phyloP scores from a whole-genome alignment of 1,140 invertebrate genomes.

The Gryon sp. region DNA sequence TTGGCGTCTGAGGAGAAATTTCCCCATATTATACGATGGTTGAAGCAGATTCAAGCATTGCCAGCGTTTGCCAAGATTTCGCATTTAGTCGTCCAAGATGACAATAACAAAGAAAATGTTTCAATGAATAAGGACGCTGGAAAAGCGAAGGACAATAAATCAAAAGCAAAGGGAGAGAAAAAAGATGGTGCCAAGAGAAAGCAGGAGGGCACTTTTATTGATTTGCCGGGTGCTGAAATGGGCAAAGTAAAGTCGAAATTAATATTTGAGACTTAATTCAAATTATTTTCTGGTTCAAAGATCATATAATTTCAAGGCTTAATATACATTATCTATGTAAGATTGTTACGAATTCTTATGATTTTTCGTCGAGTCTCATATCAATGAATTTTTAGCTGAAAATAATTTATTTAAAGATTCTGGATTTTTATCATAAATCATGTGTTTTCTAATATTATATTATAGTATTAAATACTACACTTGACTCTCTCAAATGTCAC shows the following conservation, averaged over 20 bases:
- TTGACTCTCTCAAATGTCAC: too few species aligned
- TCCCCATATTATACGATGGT: constrained; percentile 80
- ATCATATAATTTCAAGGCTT: too few species aligned
- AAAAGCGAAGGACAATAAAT: constrained; percentile 23
- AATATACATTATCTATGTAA: too few species aligned
- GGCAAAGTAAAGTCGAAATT: constrained; percentile 95
- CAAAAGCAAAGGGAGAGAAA: constrained; percentile 53
- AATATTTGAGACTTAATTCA: too few species aligned
- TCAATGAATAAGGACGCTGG: constrained; percentile 3
- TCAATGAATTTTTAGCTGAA: too few species aligned
- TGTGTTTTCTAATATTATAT: too few species aligned
- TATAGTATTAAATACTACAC: too few species aligned
- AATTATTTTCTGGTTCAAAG: too few species aligned
- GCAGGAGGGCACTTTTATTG: constrained; percentile 97
- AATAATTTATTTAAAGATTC: too few species aligned
- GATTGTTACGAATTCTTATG: too few species aligned
- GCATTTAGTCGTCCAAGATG: not conserved
- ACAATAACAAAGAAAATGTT: constrained; percentile 18
- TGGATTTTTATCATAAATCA: too few species aligned
- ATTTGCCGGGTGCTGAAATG: constrained; percentile 96
- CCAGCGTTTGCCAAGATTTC: constrained; percentile 66
- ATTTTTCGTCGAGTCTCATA: too few species aligned
- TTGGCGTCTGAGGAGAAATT: constrained; percentile 58
- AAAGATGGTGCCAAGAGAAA: constrained; percentile 75
- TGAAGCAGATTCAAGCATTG: constrained; percentile 77